Conservation (phyloP, 2,113 vertebrate genomes). For the Podocnemis expansa region DNA sequence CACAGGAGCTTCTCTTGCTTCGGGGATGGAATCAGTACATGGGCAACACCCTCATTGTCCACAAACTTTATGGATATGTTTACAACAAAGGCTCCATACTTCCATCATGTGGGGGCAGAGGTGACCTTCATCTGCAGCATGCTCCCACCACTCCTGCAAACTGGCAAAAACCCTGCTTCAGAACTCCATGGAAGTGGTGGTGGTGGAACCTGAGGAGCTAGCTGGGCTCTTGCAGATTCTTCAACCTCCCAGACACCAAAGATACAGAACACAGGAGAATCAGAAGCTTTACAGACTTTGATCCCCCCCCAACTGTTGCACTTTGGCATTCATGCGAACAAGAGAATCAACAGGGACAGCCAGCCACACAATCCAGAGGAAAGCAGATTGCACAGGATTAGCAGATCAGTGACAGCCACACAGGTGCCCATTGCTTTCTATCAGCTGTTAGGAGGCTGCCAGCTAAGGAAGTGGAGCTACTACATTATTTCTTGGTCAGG, state of each 20-base stretch:
- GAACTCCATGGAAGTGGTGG: not conserved
- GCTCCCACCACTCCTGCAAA: not conserved
- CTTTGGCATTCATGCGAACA: not conserved
- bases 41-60: no score
- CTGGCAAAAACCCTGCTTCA: not conserved
- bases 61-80: no score
- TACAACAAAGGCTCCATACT: no score
- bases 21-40: no score
- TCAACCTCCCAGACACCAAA: accelerated
- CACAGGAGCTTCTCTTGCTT: no score
- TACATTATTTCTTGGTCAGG: not conserved
- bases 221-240: not conserved
- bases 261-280: accelerated
- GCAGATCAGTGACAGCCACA: not conserved
- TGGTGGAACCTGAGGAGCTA: not conserved
- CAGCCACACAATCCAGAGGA: not conserved
- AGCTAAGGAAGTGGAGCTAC: not conserved
- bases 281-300: not conserved
- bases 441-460: not conserved
- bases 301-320: accelerated
- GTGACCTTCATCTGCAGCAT: not conserved
- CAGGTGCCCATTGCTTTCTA: not conserved
- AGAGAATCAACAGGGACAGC: not conserved
- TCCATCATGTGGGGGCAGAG: no score
- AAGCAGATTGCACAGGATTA: not conserved